Base-by-base conservation (phyloP, 2,797 vertebrate genomes). In the Acipenser oxyrinchus region DNA sequence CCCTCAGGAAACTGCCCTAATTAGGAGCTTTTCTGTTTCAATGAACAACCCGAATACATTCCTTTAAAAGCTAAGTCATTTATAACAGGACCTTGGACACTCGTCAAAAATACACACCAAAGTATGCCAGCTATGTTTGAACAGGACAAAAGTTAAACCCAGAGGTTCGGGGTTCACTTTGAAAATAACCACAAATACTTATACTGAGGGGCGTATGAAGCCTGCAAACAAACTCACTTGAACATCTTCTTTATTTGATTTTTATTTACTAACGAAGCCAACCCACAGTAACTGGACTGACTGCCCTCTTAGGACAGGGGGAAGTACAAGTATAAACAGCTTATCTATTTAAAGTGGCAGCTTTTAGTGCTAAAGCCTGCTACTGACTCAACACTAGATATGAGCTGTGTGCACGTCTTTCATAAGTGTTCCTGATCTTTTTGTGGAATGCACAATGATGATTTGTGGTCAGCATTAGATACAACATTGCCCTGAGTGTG, bases 341-440 rank as follows among this genome's bases (percentile, higher is more conserved):
- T 87, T 89, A 88, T 89, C 89, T 90, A 88, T 90, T 91, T 87
- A 89, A 88, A 87, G 86, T 81, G 65, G 68, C 68, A 71, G 82
- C 76, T 73, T 76, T 79, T 70, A 51, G 64, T 71, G 71, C 74
- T 53, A 62, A 68, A 69, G 75, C 78, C 75, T 80, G 23, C 13
- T 49, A 71, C 60, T 65, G 65, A 65, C 68, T 60, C 63, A 75
- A 68, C 62, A 61, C 71, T 68, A 75, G 83, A 82, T 79, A 74
- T 73, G 83, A 87, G 87, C 80, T 68, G 71, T 71, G 67, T 8
- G 66, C 63, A n/a, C 57, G 65, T 75, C 75, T 65, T 68, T 49
- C 65, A 53, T 55, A 74, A 73, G 76, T 59, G 77, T 79, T 79
- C 86, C 80, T 79, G 83, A 89, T 88, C 84, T 84, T 66, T 78